A percentile compares a stretch with the other conserved stretches of the same genome.
phyloP scores from a whole-genome alignment of 1,140 invertebrate genomes.

The Neodiprion virginianus region DNA sequence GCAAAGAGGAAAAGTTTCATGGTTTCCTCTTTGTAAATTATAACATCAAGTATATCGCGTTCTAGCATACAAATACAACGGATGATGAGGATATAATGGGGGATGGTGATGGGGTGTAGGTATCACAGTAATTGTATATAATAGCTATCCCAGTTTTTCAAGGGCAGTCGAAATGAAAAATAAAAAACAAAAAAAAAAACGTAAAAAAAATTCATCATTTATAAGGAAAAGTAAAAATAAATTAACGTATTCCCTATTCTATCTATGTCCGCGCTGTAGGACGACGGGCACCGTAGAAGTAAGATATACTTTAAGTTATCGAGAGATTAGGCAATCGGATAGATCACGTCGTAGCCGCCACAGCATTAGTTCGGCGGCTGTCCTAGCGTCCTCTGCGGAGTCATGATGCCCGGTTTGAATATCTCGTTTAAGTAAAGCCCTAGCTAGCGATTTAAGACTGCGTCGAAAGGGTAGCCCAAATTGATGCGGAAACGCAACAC shows the following conservation, averaged over 20 bases:
- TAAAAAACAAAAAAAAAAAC: too few species aligned
- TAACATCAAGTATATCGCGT: too few species aligned
- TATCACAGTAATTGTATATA: background rate
- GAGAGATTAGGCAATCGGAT: background rate
- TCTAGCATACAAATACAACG: background rate
- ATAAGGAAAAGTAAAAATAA: too few species aligned
- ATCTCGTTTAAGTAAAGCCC: slow-evolving; percentile 71
- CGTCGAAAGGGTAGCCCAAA: slow-evolving; percentile 78
- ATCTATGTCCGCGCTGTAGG: too few species aligned
- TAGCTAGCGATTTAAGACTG: slow-evolving; percentile 79
- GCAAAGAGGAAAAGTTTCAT: too few species aligned
- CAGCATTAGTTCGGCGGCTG: slow-evolving; percentile 84
- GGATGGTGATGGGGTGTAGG: background rate
- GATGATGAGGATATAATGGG: background rate
- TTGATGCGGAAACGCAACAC: slow-evolving; percentile 82
- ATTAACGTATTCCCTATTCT: too few species aligned
- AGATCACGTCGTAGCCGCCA: slow-evolving; percentile 71
- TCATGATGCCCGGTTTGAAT: slow-evolving; percentile 85
- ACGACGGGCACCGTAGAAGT: too few species aligned
- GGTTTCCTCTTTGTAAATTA: too few species aligned
- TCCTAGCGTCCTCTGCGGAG: slow-evolving; percentile 86
- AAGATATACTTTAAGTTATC: too few species aligned
- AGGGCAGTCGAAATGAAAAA: too few species aligned
- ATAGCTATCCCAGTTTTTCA: too few species aligned
- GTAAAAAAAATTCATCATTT: too few species aligned